Conservation (phyloP, 2,888 invertebrate genomes). For the Leptarthrus brevirostris region DNA sequence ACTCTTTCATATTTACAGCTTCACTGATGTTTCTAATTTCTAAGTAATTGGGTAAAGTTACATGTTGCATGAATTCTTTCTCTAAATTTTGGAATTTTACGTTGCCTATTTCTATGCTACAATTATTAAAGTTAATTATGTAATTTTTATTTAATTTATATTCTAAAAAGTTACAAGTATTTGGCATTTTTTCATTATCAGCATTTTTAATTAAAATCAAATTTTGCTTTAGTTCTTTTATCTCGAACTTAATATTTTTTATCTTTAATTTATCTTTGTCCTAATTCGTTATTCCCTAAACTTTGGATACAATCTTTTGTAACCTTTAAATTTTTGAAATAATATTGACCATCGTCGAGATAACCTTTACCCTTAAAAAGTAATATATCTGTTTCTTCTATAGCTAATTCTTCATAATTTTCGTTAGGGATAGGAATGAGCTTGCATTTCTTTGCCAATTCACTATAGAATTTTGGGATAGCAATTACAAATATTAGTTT, state of each 20-base stretch:
- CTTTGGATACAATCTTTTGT: conserved; percentile 3
- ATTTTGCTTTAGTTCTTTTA: conserved; percentile 3
- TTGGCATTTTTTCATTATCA: conserved; percentile 2
- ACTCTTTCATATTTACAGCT: background rate
- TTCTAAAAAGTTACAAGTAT: conserved; percentile 1
- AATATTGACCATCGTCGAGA: too few species aligned
- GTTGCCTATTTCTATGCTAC: conserved; percentile 2
- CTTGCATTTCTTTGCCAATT: conserved; percentile 4
- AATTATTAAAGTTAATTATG: background rate
- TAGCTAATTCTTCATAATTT: background rate
- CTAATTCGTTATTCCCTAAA: background rate
- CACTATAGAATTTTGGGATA: background rate
- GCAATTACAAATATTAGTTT: conserved; percentile 5
- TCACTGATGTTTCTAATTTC: background rate
- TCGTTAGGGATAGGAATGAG: background rate
- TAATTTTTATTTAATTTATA: conserved; percentile 1
- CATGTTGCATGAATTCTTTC: background rate
- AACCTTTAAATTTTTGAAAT: background rate
- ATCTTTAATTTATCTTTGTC: background rate
- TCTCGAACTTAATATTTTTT: too few species aligned
- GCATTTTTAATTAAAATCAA: conserved; percentile 7
- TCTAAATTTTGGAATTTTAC: conserved; percentile 10
- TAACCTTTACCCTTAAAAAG: background rate
- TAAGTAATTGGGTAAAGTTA: background rate
- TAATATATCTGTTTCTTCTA: background rate